Base-by-base conservation (phyloP, 2,888 invertebrate species). In the Oconnorella tubifera region DNA sequence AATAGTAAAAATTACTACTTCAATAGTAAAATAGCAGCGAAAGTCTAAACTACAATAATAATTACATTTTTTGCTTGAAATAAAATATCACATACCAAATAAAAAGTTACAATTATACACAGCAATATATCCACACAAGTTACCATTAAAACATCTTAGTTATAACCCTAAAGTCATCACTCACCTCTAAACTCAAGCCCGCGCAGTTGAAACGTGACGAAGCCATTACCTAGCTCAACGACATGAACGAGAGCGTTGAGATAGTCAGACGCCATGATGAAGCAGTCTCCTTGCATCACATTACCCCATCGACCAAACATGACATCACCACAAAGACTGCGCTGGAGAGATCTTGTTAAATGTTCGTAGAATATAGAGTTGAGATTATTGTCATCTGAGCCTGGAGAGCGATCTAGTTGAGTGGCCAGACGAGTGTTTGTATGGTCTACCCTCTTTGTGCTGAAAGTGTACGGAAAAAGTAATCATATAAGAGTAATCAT, bases 331-430 rank as follows among this genome's bases (percentile, higher is more conserved):
- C 92, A 96, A 3, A 99, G 85, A 33, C 93, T 94, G 82, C 95
- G 93, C 79, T 99, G 98, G 68, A 99, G 84, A 1, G 96, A 96
- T 2, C 97, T 87, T 0, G 98, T 98, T 59, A 99, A 85, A 80
- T 99, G 99, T 83, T 99, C 99, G 81, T 99, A 99, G 85, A 99
- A 99, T 78, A 99, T 97, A 0, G 97, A 96, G 83, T 99, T 99
- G 61, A 99, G 83, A 82, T 99, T 99, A 83, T 97, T 97, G 81
- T 99, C 98, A 79, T 97, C 97, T 74, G 91, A 86, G 53, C 61
- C 95, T 55, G 95, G 86, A 81, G 96, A 96, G 56, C 96, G 86
- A 72, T 99, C 98, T 57, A 99, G 83, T 79, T 99, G 98, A 25
- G 94, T 92, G 0, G 93, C 91, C 33, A 99, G 86, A 27, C 97